phyloP scores from a whole-genome alignment of 1,140 invertebrate species.

The Lepidurus arcticus region DNA sequence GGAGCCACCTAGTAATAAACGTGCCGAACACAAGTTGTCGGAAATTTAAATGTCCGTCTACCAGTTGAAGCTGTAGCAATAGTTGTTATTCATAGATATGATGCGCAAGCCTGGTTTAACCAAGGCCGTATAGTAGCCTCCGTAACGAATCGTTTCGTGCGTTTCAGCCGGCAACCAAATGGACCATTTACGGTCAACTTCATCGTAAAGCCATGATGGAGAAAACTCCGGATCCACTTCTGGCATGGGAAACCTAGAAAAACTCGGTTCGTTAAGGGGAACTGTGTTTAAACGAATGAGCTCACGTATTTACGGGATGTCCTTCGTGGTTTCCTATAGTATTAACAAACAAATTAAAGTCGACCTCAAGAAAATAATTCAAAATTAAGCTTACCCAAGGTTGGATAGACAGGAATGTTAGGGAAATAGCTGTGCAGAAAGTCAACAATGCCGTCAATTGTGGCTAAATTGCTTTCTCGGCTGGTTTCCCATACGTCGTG shows the following conservation, averaged over 20 bases:
- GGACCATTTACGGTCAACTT: slow-evolving; percentile 57
- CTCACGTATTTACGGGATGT: slow-evolving; percentile 76
- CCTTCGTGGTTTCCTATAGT: slow-evolving; percentile 76
- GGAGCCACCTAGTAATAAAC: slow-evolving; percentile 51
- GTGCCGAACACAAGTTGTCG: background rate
- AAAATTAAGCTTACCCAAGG: slow-evolving; percentile 46
- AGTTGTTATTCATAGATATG: slow-evolving; percentile 67
- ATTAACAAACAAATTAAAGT: background rate
- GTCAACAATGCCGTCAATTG: slow-evolving; percentile 53
- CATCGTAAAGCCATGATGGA: slow-evolving; percentile 59
- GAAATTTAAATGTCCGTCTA: slow-evolving; percentile 44
- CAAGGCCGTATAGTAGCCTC: slow-evolving; percentile 64
- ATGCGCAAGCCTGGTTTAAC: slow-evolving; percentile 60
- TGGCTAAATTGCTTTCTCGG: slow-evolving; percentile 55
- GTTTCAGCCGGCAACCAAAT: slow-evolving; percentile 58
- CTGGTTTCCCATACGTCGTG: slow-evolving; percentile 78
- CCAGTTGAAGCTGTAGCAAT: slow-evolving; percentile 67
- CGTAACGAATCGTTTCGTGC: slow-evolving; percentile 53
- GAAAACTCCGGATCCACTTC: slow-evolving; percentile 43
- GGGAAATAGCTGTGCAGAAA: slow-evolving; percentile 57
- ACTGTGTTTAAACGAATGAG: background rate
- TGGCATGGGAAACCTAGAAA: slow-evolving; percentile 41
- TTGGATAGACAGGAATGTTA: slow-evolving; percentile 59
- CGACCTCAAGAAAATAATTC: background rate
- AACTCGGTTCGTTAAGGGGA: background rate